Evolutionary conservation across 1,140 invertebrate species (phyloP), one percentile per base, ranked within the genome.

Genomic region (Tribolium madens): DNA sequence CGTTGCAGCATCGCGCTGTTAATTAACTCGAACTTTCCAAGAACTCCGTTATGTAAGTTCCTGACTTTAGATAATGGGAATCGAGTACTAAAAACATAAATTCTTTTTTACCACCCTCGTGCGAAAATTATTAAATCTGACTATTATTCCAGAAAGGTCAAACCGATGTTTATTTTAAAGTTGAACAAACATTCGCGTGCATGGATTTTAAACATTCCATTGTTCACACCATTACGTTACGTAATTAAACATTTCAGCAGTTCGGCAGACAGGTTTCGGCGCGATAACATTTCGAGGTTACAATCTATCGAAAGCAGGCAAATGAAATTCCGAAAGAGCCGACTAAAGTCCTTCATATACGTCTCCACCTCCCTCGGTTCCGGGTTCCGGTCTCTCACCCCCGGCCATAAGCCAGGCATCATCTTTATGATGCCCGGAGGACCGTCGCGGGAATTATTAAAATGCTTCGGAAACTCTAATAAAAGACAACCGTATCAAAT

Each of bases 401-500:
- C 17, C 10, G 4, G n/a, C 52, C 26, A 64, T 64, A 64, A 64
- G 57, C 57, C 36, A 42, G 57, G 26, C 57, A 64, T 64, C 57
- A 64, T 64, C 57, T 64, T 64, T 64, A 64, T 64, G 21, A 33
- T 64, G 57, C 57, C 57, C 57, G 1, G 21, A 64, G 57, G 57
- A 64, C 57, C 57, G 26, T 4, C 57, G 26, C 57, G 57, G 2
- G 57, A 64, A 64, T 64, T 64, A 64, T 64, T 64, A 64, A 64
- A 64, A 64, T 33, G 57, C 17, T 33, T 33, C 26, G 21, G 21
- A 64, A 64, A 36, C 57, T 64, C 18, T 33, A 64, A 64, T 64
- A 64, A 64, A 33, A 64, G 57, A 64, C 57, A 64, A 64, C 57
- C 57, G 26, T 64, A 64, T 64, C 57, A 36, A 64, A 64, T 64